These are phyloP conservation scores for Tolypeutes matacus DNA, from an alignment of 2,797 vertebrate species.

Conservation along the genomic window DNA sequence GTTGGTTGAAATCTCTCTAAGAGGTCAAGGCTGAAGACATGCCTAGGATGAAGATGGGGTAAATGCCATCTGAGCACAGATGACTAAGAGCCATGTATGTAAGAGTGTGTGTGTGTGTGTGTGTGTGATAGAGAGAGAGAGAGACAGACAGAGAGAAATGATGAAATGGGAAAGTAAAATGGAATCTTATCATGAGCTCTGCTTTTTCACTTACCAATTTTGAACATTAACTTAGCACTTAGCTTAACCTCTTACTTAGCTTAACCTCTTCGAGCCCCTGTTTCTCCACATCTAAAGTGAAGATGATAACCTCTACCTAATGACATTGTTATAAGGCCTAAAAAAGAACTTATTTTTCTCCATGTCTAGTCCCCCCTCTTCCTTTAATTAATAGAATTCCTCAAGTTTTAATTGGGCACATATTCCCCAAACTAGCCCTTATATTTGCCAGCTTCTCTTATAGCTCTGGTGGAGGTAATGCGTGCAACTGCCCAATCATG, in stretches of 20 bases:
- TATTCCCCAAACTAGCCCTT: background rate
- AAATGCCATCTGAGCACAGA: background rate
- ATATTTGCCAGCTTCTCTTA: background rate
- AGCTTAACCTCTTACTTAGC: background rate
- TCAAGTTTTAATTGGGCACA: background rate
- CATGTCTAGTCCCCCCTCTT: background rate
- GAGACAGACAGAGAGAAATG: background rate
- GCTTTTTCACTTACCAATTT: background rate
- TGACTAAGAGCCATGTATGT: background rate
- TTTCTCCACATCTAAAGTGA: background rate
- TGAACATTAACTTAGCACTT: no score
- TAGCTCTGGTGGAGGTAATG: background rate
- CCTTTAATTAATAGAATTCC: background rate
- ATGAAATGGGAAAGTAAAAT: background rate
- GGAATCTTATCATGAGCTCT: background rate
- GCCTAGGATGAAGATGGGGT: background rate
- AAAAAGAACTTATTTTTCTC: background rate
- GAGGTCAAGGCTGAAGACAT: background rate
- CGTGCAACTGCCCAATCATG: fast-evolving
- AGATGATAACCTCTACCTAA: background rate
- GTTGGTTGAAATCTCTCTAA: background rate
- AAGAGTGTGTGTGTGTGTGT: no score
- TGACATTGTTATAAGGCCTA: background rate
- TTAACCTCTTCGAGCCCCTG: background rate
- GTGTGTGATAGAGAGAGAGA: no score